Evolutionary conservation across 2,888 invertebrate genomes (phyloP).

Genomic region (Epinotia nisella): DNA sequence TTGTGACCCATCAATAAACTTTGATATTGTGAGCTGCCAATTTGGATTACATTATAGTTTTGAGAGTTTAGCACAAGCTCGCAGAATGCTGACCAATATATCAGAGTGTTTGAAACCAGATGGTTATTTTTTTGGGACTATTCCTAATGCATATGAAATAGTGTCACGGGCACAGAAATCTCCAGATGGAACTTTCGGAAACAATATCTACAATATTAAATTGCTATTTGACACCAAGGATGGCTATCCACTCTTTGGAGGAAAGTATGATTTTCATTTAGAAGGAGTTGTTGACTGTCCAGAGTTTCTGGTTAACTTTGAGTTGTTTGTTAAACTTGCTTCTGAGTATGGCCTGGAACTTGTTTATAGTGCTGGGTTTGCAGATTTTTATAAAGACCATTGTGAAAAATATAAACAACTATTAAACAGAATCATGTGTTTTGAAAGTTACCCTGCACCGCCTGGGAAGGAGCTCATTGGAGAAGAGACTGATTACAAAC

Average conservation of each 20-base stretch:
- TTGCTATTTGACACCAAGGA: slow-evolving; percentile 87
- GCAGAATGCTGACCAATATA: slow-evolving; percentile 96
- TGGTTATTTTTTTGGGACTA: slow-evolving; percentile 98
- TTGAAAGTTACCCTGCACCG: slow-evolving; percentile 92
- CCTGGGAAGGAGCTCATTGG: slow-evolving; percentile 83
- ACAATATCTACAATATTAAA: slow-evolving; percentile 90
- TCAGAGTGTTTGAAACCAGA: slow-evolving; percentile 94
- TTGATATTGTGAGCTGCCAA: slow-evolving; percentile 98
- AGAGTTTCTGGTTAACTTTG: slow-evolving; percentile 98
- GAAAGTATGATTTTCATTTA: slow-evolving; percentile 97
- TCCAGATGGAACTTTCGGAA: slow-evolving; percentile 87
- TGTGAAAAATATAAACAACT: slow-evolving; percentile 77
- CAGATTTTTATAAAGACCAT: slow-evolving; percentile 90
- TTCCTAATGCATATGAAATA: slow-evolving; percentile 97
- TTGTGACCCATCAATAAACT: slow-evolving; percentile 89
- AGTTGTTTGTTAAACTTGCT: slow-evolving; percentile 90
- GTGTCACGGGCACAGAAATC: slow-evolving; percentile 88
- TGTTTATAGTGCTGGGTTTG: slow-evolving; percentile 89
- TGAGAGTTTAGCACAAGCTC: slow-evolving; percentile 94
- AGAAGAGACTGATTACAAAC: slow-evolving; percentile 88
- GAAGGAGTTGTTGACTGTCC: slow-evolving; percentile 99
- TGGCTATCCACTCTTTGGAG: slow-evolving; percentile 95
- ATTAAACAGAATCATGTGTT: slow-evolving; percentile 90
- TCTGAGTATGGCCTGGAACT: slow-evolving; percentile 89
- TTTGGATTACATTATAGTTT: slow-evolving; percentile 99